Conservation (phyloP, 2,888 invertebrate genomes). For the Lutraria lutraria region DNA sequence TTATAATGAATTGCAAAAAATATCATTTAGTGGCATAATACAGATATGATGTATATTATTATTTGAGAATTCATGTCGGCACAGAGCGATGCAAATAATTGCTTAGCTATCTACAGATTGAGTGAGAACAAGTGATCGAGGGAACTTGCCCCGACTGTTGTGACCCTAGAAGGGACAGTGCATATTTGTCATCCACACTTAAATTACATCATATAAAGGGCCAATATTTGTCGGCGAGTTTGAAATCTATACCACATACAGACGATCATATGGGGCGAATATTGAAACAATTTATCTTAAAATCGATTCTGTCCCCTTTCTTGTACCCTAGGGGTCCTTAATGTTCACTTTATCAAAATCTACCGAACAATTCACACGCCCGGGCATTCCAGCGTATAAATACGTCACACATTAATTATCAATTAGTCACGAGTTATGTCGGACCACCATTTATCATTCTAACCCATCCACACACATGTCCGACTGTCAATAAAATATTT, state of each 20-base stretch:
- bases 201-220: background rate
- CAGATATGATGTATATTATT: too few species aligned
- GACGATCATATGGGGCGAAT: background rate
- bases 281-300: conserved; percentile 4
- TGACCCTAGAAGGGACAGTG: conserved; percentile 6
- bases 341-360: conserved; percentile 15
- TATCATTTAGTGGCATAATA: too few species aligned
- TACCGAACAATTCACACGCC: background rate
- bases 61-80: too few species aligned
- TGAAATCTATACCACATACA: background rate
- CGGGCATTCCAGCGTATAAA: background rate
- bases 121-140: too few species aligned
- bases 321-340: background rate
- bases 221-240: background rate
- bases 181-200: background rate
- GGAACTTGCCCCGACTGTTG: background rate
- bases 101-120: too few species aligned
- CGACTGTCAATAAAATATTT: conserved; percentile 17
- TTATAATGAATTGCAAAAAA: too few species aligned
- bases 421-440: background rate
- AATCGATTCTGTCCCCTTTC: conserved; percentile 5
- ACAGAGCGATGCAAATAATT: too few species aligned
- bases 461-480: background rate
- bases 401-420: conserved; percentile 5
- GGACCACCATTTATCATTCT: background rate